phyloP scores from a whole-genome alignment of 2,113 vertebrate genomes.

The Corapipo altera region DNA sequence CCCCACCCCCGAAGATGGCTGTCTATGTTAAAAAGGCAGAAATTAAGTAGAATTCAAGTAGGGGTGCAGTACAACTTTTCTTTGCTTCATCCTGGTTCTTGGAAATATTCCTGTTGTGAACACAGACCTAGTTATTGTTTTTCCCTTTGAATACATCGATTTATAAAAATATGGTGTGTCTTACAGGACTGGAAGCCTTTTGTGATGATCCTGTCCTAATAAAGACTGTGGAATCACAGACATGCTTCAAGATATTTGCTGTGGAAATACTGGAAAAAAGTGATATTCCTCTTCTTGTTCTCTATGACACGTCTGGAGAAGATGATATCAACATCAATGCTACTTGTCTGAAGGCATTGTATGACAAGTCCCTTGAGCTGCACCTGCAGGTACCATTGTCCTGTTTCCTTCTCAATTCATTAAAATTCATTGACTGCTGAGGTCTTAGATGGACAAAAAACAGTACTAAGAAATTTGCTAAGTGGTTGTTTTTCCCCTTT shows the following conservation, averaged over 20 bases:
- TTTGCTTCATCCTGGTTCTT: not conserved
- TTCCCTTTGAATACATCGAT: not conserved
- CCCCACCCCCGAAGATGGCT: not conserved
- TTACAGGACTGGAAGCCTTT: constrained; percentile 86
- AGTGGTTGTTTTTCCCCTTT: fast-evolving
- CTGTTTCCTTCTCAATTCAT: not conserved
- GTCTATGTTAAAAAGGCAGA: not conserved
- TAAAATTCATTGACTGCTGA: not conserved
- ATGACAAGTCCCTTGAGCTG: constrained; percentile 83
- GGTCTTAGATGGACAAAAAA: not conserved
- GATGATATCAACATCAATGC: constrained; percentile 91
- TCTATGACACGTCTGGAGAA: constrained; percentile 92
- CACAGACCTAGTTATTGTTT: not conserved
- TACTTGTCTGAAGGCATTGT: constrained; percentile 81
- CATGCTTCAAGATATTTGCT: constrained; percentile 85
- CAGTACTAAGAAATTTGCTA: not conserved
- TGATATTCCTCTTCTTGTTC: constrained; percentile 79
- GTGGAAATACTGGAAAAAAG: constrained; percentile 86
- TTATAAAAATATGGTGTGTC: not conserved
- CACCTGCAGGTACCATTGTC: constrained; percentile 79
- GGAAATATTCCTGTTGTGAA: not conserved
- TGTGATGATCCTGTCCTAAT: constrained; percentile 80
- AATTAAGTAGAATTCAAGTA: not conserved
- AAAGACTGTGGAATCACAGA: constrained; percentile 80
- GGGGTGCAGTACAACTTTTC: not conserved